These are phyloP conservation scores for Coelopa frigida DNA, from an alignment of 1,140 invertebrate genomes.

Conservation along the genomic window DNA sequence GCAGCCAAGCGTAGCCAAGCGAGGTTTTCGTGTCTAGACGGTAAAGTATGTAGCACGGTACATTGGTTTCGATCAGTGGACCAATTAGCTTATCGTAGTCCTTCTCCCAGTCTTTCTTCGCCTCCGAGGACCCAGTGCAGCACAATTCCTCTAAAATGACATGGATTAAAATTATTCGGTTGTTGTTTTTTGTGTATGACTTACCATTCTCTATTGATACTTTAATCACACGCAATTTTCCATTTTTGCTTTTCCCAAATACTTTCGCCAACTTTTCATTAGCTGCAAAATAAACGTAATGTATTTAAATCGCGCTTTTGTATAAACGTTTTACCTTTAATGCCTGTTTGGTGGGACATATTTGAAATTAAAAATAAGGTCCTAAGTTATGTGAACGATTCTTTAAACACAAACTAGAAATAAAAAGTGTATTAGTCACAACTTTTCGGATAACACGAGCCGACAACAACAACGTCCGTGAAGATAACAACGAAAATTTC, in stretches of 20 bases:
- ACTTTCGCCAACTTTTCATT: slow-evolving; percentile 74
- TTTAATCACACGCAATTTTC: slow-evolving; percentile 72
- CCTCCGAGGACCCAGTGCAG: slow-evolving; percentile 58
- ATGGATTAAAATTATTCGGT: background rate
- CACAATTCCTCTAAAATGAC: slow-evolving; percentile 66
- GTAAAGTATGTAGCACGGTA: slow-evolving; percentile 91
- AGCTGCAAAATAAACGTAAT: slow-evolving; percentile 52
- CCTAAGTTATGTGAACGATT: no score
- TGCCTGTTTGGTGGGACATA: slow-evolving; percentile 76
- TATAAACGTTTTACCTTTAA: slow-evolving; percentile 51
- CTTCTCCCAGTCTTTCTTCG: slow-evolving; percentile 73
- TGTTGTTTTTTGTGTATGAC: slow-evolving; percentile 2
- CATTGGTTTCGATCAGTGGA: slow-evolving; percentile 71
- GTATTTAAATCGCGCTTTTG: background rate
- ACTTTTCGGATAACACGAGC: no score
- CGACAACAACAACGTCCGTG: no score
- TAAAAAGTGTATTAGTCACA: no score
- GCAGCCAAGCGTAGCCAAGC: slow-evolving; percentile 84
- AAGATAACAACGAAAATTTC: no score
- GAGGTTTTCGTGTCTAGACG: slow-evolving; percentile 74
- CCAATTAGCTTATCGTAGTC: slow-evolving; percentile 79
- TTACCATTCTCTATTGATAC: slow-evolving; percentile 81
- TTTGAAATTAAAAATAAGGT: no score
- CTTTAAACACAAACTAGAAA: no score
- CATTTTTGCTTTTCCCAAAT: slow-evolving; percentile 73